A percentile compares a stretch with the other conserved stretches of the same genome.
These are phyloP conservation scores for Ennomos erosarius DNA, from an alignment of 2,888 invertebrate genomes.

Conservation along the genomic window DNA sequence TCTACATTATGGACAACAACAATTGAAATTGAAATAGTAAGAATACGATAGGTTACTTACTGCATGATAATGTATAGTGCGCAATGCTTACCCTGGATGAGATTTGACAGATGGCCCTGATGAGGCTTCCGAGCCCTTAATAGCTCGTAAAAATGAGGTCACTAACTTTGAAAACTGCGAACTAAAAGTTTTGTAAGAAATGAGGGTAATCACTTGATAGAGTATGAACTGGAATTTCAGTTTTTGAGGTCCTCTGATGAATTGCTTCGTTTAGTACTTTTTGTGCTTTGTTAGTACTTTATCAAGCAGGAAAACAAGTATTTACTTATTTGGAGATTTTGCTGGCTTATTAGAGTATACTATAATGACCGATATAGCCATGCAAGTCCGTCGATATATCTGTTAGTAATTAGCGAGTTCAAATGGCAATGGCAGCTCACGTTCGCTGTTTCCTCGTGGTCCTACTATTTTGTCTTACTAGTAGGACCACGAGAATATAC, in stretches of 20 bases:
- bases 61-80: constrained; percentile 25
- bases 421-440: no score
- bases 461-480: no score
- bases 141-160: constrained; percentile 37
- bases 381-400: no score
- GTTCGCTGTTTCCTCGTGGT: no score
- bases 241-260: constrained; percentile 7
- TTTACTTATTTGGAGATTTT: no score
- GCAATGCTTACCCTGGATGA: constrained; percentile 30
- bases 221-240: constrained; percentile 10
- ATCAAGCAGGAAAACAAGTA: no score
- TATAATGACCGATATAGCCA: no score
- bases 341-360: no score
- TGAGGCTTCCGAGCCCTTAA: constrained; percentile 37
- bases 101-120: constrained; percentile 42
- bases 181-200: constrained; percentile 30
- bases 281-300: not conserved
- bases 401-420: no score
- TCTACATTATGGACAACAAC: no score
- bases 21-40: no score
- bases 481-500: no score
- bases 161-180: constrained; percentile 26
- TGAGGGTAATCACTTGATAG: constrained; percentile 25
- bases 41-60: constrained; percentile 14
- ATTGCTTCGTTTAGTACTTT: constrained; percentile 1